Evolutionary conservation across 2,797 vertebrate genomes (phyloP).

Genomic region (Smutsia temminckii): DNA sequence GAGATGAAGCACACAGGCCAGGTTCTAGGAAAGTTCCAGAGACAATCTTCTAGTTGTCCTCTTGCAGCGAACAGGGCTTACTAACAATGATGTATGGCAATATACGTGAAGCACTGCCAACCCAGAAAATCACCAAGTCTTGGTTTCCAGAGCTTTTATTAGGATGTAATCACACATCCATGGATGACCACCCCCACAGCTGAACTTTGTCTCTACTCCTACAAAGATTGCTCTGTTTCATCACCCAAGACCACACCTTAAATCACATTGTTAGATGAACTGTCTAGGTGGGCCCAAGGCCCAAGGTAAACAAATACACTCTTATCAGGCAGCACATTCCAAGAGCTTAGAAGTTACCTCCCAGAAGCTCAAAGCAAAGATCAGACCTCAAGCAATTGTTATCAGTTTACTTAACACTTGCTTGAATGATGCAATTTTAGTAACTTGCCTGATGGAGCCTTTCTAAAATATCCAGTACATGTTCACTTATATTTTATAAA

Average conservation of each 20-base stretch:
- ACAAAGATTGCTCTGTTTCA: neutral
- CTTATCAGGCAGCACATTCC: neutral
- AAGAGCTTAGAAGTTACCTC: neutral
- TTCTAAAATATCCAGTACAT: neutral
- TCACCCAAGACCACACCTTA: neutral
- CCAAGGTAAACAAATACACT: neutral
- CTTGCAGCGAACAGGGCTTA: neutral
- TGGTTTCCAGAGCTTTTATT: neutral
- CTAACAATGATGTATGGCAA: neutral
- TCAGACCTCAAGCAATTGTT: neutral
- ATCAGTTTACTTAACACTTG: neutral
- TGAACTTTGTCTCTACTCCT: neutral
- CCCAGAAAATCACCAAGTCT: neutral
- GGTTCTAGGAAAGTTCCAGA: neutral
- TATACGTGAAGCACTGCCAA: neutral
- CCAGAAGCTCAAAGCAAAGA: neutral
- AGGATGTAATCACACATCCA: neutral
- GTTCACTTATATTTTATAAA: neutral
- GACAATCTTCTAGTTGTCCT: neutral
- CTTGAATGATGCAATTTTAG: neutral
- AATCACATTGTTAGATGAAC: neutral
- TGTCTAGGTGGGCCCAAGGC: neutral
- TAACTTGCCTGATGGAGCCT: neutral
- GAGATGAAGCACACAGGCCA: neutral
- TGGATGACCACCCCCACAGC: neutral